phyloP scores from a whole-genome alignment of 2,797 vertebrate species.

The Hyperoplus lanceolatus region DNA sequence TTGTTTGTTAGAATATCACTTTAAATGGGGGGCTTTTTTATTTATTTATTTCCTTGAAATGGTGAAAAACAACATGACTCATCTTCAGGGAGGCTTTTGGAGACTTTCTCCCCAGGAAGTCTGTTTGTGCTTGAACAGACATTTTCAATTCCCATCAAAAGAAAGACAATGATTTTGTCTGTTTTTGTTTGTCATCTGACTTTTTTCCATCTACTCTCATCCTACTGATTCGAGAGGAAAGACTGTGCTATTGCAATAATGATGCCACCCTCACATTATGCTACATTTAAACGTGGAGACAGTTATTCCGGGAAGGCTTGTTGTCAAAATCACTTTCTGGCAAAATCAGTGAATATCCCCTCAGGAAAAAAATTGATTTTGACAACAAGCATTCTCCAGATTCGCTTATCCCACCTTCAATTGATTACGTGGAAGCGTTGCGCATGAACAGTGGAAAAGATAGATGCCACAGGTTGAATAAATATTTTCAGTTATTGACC shows the following conservation, averaged over 20 bases:
- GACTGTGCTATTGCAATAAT: constrained; percentile 9
- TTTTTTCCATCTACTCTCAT: constrained; percentile 6
- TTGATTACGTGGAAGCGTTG: background rate
- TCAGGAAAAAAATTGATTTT: too few species aligned
- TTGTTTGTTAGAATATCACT: constrained; percentile 10
- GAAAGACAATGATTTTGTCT: background rate
- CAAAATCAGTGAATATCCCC: too few species aligned
- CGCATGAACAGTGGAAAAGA: background rate
- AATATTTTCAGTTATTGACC: too few species aligned
- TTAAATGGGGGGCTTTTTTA: background rate
- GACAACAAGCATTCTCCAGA: too few species aligned
- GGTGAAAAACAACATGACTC: background rate
- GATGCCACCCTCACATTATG: constrained; percentile 5
- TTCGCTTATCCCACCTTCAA: constrained; percentile 4
- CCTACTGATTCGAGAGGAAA: constrained; percentile 41
- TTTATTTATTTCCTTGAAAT: background rate
- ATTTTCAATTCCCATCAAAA: background rate
- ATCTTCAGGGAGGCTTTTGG: background rate
- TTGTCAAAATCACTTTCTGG: too few species aligned
- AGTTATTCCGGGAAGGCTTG: too few species aligned
- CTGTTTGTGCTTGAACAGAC: constrained; percentile 9
- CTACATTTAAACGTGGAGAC: too few species aligned
- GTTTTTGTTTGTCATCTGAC: background rate
- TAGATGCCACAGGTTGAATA: too few species aligned
- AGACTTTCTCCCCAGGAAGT: background rate